Evolutionary conservation across 2,113 vertebrate species (phyloP).

Genomic region (Oreochromis tanganicae): DNA sequence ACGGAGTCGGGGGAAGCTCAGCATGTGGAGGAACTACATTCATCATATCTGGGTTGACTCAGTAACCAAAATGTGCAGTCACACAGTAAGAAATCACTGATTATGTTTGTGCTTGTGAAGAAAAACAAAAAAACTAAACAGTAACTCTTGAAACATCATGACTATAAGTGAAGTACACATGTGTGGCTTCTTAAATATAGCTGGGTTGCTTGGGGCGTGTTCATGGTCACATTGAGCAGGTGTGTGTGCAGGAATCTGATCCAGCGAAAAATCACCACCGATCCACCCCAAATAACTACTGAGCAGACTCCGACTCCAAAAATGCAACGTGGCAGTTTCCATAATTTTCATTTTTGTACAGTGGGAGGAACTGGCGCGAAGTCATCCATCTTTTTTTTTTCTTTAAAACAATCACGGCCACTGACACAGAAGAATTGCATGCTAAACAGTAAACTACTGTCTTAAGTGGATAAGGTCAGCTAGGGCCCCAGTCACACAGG

Average conservation of each 20-base stretch:
- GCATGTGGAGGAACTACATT: background rate
- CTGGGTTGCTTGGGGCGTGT: background rate
- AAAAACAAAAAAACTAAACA: accelerated
- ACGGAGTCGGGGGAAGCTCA: background rate
- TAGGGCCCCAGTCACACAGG: background rate
- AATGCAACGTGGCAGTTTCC: background rate
- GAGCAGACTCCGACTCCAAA: background rate
- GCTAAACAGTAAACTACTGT: background rate
- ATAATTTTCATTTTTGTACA: background rate
- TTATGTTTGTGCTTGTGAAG: background rate
- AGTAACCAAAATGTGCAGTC: background rate
- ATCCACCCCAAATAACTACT: background rate
- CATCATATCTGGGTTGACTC: background rate
- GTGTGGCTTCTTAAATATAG: too few relatives aligned
- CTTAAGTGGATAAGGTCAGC: background rate
- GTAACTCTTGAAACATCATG: background rate
- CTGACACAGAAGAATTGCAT: background rate
- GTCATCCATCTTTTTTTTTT: background rate
- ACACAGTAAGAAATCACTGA: background rate
- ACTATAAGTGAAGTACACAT: accelerated
- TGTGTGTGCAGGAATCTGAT: background rate
- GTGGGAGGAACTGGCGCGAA: background rate
- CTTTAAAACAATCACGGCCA: accelerated
- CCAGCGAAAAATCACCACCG: background rate
- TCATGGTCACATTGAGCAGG: background rate